Evolutionary conservation across 2,797 vertebrate genomes (phyloP).

Genomic region (Microhierax caerulescens): DNA sequence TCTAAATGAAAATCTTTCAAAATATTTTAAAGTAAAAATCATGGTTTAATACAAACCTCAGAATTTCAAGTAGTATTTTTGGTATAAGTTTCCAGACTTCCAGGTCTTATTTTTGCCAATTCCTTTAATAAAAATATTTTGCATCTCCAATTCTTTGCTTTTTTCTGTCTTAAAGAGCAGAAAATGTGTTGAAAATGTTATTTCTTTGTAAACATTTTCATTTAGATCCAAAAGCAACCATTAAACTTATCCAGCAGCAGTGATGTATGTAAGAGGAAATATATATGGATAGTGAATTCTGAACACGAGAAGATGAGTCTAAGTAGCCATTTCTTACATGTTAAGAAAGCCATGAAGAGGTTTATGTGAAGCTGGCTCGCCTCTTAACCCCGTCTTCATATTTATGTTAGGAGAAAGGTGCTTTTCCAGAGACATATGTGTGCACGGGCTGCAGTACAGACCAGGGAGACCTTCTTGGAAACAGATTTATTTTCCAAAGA

Average conservation of each 20-base stretch:
- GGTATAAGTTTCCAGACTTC: not conserved
- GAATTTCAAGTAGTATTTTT: not conserved
- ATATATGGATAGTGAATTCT: not conserved
- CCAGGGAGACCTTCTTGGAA: not conserved
- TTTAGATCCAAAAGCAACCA: slow-evolving; percentile 2
- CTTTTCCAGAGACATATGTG: not conserved
- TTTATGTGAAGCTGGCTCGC: not conserved
- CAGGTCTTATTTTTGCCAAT: not conserved
- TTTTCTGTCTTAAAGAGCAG: slow-evolving; percentile 3
- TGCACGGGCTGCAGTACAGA: fast-evolving
- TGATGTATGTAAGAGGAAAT: not conserved
- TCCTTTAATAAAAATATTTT: not conserved
- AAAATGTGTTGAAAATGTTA: slow-evolving; percentile 60
- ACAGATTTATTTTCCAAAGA: not conserved
- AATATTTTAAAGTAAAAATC: not conserved
- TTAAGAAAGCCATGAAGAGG: not conserved
- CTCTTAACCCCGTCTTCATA: not conserved
- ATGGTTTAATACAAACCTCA: not conserved
- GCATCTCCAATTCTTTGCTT: not conserved
- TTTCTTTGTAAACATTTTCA: slow-evolving; percentile 53
- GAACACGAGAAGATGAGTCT: not conserved
- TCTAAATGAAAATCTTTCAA: not conserved
- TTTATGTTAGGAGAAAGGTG: not conserved
- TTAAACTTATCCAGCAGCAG: not conserved
- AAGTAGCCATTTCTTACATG: not conserved